Base-by-base conservation (phyloP, 2,888 invertebrate genomes). In the Tachystola acroxantha region DNA sequence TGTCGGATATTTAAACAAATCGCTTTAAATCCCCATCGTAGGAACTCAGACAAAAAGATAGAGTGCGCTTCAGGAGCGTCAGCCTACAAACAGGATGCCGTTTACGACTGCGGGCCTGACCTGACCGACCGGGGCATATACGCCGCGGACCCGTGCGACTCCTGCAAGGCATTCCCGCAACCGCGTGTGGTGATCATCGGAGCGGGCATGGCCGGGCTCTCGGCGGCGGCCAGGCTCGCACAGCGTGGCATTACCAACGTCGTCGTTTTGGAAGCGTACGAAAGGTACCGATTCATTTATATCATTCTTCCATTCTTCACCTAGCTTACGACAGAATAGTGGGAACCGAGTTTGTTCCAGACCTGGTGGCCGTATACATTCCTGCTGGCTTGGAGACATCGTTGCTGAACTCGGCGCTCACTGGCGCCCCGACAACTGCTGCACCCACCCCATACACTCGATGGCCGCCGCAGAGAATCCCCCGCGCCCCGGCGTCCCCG, bases 151-250 rank as follows among this genome's bases (percentile, higher is more conserved):
- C 56, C 80, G 5, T 74, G 74, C 43, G 68, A 80, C 32, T 46
- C 69, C 4, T 53, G 67, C 7, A 50, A 62, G 53, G 75, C 75
- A 34, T 76, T 51, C 41, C 50, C 64, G 1, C 89, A 92, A 63
- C 92, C 93, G 0, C 88, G 88, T 0, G 89, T 94, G 11, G 90
- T 94, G 1, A 91, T 95, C 31, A 79, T 95, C 19, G 95, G 95
- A 0, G 95, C 93, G 1, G 95, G 95, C 10, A 90, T 95, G 72
- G 92, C 95, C 0, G 95, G 95, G 1, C 76, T 95, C 9, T 92
- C 94, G 0, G 94, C 94, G 0, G 94, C 94, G 0, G 91, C 92
- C 45, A 87, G 93, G 42, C 87, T 95, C 1, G 66, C 89, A 0
- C 88, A 91, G 54, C 89, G 92, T 40, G 94, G 94, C 13, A 89